A percentile compares a stretch with the other conserved stretches of the same genome.
These are phyloP conservation scores for Myathropa florea DNA, from an alignment of 2,888 invertebrate species.

Conservation along the genomic window DNA sequence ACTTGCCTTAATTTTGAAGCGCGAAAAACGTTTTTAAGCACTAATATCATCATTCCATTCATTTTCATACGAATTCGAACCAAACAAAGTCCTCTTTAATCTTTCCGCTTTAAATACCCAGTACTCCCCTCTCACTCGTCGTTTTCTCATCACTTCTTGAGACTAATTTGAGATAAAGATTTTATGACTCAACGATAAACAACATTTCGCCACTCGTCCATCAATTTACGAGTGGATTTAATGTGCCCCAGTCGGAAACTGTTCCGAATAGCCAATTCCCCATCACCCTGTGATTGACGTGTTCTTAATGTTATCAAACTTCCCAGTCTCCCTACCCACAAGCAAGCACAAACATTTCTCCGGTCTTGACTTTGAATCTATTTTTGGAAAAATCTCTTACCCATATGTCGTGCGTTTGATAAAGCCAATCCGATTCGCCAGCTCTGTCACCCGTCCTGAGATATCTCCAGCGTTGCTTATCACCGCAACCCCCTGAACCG, in stretches of 20 bases:
- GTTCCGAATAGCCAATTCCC: too few relatives aligned
- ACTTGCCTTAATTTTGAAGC: neutral
- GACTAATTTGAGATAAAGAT: neutral
- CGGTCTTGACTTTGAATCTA: neutral
- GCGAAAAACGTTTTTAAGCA: neutral
- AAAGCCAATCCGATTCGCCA: constrained; percentile 85
- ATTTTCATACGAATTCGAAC: neutral
- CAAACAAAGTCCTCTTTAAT: neutral
- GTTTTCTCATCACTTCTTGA: neutral
- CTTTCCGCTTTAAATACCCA: too few relatives aligned
- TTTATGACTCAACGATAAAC: neutral
- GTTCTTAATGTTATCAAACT: neutral
- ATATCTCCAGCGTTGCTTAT: constrained; percentile 83
- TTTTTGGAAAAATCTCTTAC: constrained; percentile 75
- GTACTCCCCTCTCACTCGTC: too few relatives aligned
- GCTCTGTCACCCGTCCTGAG: constrained; percentile 81
- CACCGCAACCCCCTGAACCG: constrained; percentile 85
- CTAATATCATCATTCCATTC: neutral
- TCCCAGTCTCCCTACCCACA: neutral
- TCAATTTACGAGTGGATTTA: neutral
- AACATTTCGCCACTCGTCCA: neutral
- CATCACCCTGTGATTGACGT: neutral
- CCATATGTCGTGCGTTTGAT: constrained; percentile 88
- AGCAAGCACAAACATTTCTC: too few relatives aligned
- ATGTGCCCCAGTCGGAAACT: neutral